phyloP scores from a whole-genome alignment of 2,888 invertebrate genomes.

The Artemia sinica region DNA sequence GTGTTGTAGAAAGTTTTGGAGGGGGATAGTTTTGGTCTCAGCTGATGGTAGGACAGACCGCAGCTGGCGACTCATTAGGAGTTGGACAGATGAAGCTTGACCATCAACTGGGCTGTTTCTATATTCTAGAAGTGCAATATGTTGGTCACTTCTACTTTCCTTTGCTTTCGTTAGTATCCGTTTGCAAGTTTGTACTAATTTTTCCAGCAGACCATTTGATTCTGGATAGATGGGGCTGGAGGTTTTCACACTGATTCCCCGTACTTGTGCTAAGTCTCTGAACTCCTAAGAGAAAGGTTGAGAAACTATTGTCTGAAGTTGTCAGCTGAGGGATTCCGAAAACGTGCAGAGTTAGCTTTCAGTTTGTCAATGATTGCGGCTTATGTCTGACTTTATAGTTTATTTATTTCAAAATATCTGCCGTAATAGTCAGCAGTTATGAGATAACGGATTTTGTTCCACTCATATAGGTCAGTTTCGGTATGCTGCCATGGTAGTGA shows the following conservation, averaged over 20 bases:
- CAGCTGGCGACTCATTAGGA: not conserved
- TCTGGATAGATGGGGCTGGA: not conserved
- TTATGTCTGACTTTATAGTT: not conserved
- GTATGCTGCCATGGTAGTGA: not conserved
- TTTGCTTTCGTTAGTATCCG: not conserved
- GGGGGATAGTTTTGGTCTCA: not conserved
- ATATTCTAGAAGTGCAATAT: not conserved
- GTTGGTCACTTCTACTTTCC: not conserved
- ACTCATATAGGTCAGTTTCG: not conserved
- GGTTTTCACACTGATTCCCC: not conserved
- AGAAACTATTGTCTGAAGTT: not conserved
- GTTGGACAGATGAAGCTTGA: not conserved
- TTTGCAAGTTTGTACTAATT: not conserved
- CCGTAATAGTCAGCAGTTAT: not conserved
- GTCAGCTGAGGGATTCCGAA: not conserved
- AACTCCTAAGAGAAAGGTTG: not conserved
- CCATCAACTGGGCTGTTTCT: not conserved
- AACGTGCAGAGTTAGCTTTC: not conserved
- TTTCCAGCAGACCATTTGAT: not conserved
- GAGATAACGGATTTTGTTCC: not conserved
- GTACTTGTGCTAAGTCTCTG: not conserved
- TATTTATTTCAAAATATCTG: not conserved
- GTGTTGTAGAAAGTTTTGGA: not conserved
- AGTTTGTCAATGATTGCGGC: constrained; percentile 5
- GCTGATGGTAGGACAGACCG: not conserved